Base-by-base conservation (phyloP, 30 jellyfish, hydroid and myxozoan genomes). In the Hydractinia echinata region DNA sequence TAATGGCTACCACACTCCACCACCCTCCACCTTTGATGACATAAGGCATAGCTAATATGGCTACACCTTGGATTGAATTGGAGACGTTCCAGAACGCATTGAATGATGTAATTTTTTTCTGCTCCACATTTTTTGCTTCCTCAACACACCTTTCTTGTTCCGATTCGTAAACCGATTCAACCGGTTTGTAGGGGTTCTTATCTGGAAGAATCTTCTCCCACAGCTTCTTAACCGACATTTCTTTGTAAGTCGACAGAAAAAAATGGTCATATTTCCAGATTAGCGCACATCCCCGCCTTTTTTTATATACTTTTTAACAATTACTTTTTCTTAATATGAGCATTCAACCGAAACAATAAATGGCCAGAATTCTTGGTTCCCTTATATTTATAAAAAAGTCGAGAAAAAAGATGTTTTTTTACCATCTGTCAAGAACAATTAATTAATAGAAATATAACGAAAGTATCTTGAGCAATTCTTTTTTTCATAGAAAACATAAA, bases 1-100 rank as follows among this genome's bases (percentile, higher is more conserved):
- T 76, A 20, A 76, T 49, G 19, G 76, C 73, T 14, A 76, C 51
- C 4, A 76, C 55, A 51, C 76, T 51, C 73, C 73, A 76, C 84
- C 84, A 76, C 19, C 84, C 84, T 7, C 84, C 84, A 18, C 74
- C 76, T 76, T 76, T 76, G 1, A 76, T 50, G 79, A 52, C 73
- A 16, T 76, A 76, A 18, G 84, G 84, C 74, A 51, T 52, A 18
- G 84, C 84, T 76, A 76, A 3, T 6, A 76, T 76, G 44, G 84
- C 84, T 6, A 76, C 84, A 50, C 84, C 84, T 84, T 77, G 85
- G 61, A 88, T 88, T 10, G 92, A 88, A 72, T 79, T 77, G 87
- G 88, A 76, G 13, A 88, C 51, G 51, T 67, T 88, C 66, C 81
- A 83, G 20, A 77, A 83, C 21, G 96, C 81, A 67, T 83, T 89